Base-by-base conservation (phyloP, 2,797 vertebrate genomes). In the Bovichtus variegatus region DNA sequence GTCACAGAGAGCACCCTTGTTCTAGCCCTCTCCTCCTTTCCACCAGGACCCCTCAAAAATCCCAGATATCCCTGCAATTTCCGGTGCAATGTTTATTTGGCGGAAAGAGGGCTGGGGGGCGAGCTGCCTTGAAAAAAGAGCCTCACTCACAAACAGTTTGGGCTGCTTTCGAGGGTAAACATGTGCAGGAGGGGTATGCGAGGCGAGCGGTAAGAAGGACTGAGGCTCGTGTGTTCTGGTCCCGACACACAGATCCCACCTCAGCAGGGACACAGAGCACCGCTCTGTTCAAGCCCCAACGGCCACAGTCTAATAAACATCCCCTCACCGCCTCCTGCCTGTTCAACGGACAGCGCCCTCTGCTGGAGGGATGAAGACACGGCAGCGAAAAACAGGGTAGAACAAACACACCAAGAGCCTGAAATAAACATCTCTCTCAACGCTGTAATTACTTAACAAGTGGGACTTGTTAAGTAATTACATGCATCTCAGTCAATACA, bases 31-130 rank as follows among this genome's bases (percentile, higher is more conserved):
- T 77, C 82, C 88, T 82, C 78, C 91, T 93, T 93, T 93, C 93
- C 92, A 90, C 76, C 69, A 76, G 88, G 85, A 93, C 81, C 92
- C 92, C 92, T 84, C 91, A 95, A 94, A 95, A 93, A 95, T 95
- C 94, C 94, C 92, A 95, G 93, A 91, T 93, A 95, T 95, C 92
- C 91, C 72, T 87, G 93, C 92, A 95, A 95, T 95, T 95, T 95
- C 95, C 94, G 94, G 92, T 85, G 91, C 92, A 90, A 91, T 94
- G 93, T 94, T 95, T 94, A 93, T 95, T 94, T 94, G 93, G 93
- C 65, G 74, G 89, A 88, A 83, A 82, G 84, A 72, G 82, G 82
- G 70, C 65, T 58, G 73, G 81, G 57, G 78, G 87, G 43, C 51
- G 31, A 73, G 72, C 62, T 44, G 76, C 61, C 68, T 61, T 87